phyloP scores from a whole-genome alignment of 1,140 invertebrate species.

The Leptinotarsa lineolata region DNA sequence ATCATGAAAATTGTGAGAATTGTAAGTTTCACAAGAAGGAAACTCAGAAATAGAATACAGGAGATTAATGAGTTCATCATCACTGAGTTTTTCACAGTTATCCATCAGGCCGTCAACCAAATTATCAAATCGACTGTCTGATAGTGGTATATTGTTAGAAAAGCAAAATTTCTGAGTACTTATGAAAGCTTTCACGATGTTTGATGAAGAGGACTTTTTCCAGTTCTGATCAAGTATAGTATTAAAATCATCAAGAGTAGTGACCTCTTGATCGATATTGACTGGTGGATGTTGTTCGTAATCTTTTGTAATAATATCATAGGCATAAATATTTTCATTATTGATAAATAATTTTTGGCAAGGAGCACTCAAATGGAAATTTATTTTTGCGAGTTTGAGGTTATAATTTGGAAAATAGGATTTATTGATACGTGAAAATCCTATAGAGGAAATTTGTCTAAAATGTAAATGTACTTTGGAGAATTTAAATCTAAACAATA shows the following conservation, averaged over 20 bases:
- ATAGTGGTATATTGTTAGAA: conserved; percentile 51
- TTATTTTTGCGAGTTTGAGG: not conserved
- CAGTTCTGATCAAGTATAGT: conserved; percentile 42
- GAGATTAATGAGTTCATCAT: conserved; percentile 55
- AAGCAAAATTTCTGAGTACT: conserved; percentile 52
- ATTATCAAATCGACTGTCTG: conserved; percentile 51
- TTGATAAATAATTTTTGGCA: conserved; percentile 18
- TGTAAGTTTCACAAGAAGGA: conserved; percentile 51
- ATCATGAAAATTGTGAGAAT: conserved; percentile 57
- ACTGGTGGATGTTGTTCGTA: not conserved
- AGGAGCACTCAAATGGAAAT: not conserved
- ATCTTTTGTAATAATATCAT: conserved; percentile 20
- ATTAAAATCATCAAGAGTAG: conserved; percentile 35
- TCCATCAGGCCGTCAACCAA: conserved; percentile 56
- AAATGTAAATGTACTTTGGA: no score
- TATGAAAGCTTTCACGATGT: conserved; percentile 54
- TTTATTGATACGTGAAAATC: no score
- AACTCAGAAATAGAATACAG: conserved; percentile 51
- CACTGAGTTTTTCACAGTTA: conserved; percentile 54
- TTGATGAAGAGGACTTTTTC: conserved; percentile 32
- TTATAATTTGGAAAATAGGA: not conserved
- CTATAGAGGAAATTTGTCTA: no score
- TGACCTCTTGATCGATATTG: conserved; percentile 2
- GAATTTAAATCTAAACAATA: no score
- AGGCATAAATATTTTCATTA: conserved; percentile 27